phyloP scores from a whole-genome alignment of 2,113 vertebrate genomes.

The Nyctereutes procyonoides region DNA sequence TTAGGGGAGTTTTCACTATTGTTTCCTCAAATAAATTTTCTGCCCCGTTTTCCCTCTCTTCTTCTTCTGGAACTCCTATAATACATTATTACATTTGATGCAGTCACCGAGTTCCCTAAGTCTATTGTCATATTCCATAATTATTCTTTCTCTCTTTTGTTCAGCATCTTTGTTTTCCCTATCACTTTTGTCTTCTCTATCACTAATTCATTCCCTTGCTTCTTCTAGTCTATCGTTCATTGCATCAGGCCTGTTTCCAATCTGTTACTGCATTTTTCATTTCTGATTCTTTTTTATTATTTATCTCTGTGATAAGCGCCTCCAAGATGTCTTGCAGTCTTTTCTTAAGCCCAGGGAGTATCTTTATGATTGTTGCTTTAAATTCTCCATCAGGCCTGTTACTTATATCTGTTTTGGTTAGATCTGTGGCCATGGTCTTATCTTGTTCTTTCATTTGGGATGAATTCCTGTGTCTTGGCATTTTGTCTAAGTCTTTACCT shows the following conservation, averaged over 20 bases:
- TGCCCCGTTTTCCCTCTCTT: not conserved
- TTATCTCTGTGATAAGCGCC: not conserved
- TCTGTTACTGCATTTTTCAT: not conserved
- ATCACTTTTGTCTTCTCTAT: not conserved
- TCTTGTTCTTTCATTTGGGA: not conserved
- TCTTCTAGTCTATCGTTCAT: not conserved
- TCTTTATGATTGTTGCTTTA: not conserved
- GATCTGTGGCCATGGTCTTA: not conserved
- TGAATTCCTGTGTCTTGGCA: not conserved
- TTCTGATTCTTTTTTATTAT: not conserved
- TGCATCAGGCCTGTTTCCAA: not conserved
- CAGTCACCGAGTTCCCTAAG: not conserved
- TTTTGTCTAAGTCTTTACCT: not conserved
- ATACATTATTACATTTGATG: not conserved
- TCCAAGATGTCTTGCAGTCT: not conserved
- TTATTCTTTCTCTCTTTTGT: not conserved
- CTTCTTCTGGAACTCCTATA: not conserved
- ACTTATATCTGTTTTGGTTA: not conserved
- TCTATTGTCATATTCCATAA: not conserved
- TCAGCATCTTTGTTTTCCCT: not conserved
- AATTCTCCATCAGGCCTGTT: not conserved
- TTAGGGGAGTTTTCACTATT: not conserved
- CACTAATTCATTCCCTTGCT: not conserved
- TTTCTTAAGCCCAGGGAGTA: not conserved
- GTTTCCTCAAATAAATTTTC: not conserved